Conservation (phyloP, 2,797 vertebrate genomes). For the Esox lucius region DNA sequence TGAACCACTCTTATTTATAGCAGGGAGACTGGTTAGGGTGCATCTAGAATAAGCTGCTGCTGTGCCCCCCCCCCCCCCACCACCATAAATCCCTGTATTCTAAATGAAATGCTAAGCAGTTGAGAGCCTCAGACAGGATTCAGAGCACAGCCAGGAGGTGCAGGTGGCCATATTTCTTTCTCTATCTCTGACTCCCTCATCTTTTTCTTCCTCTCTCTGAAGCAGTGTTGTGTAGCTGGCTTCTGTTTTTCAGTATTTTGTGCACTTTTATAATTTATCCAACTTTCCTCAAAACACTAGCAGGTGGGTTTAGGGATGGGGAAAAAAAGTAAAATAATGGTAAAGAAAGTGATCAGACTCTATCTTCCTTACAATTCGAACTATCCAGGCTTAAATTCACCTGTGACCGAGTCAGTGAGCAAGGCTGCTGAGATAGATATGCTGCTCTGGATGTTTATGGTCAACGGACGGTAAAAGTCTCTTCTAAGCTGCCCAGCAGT, state of each 20-base stretch:
- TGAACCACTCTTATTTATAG: conserved; percentile 58
- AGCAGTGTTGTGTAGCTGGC: conserved; percentile 12
- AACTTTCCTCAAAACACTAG: conserved; percentile 32
- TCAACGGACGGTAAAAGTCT: conserved; percentile 43
- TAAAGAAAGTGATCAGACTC: conserved; percentile 15
- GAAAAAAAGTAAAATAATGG: conserved; percentile 26
- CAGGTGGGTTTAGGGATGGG: conserved; percentile 15
- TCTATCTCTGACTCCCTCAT: conserved; percentile 19
- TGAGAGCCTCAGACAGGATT: conserved; percentile 58
- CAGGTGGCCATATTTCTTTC: conserved; percentile 56
- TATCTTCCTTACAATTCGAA: background rate
- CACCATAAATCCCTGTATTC: conserved; percentile 67
- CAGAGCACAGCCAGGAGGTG: conserved; percentile 63
- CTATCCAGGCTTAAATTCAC: conserved; percentile 19
- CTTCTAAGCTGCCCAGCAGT: conserved; percentile 15
- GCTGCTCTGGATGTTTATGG: conserved; percentile 48
- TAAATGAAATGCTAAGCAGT: conserved; percentile 64
- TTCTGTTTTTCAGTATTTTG: conserved; percentile 47
- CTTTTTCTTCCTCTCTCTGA: background rate
- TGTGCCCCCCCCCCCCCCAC: conserved; percentile 30
- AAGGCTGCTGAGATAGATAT: conserved; percentile 35
- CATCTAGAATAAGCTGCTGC: conserved; percentile 42
- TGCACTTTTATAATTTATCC: conserved; percentile 42
- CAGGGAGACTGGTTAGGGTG: conserved; percentile 48
- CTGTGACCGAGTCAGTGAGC: conserved; percentile 32